These are phyloP conservation scores for Euschistus heros DNA, from an alignment of 1,140 invertebrate genomes.

Conservation along the genomic window DNA sequence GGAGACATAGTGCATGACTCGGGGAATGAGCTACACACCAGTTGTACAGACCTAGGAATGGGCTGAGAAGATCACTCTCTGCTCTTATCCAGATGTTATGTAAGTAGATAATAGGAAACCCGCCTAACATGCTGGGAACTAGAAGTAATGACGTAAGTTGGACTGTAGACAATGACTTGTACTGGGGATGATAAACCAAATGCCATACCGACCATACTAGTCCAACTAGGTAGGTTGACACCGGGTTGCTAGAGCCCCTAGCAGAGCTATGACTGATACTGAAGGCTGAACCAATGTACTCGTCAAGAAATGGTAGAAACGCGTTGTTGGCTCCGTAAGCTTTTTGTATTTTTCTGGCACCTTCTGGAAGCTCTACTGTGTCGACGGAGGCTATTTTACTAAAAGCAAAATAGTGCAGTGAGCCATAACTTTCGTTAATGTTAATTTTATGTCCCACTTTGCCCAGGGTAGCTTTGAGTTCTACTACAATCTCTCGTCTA, in stretches of 20 bases:
- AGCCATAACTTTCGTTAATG: conserved; percentile 2
- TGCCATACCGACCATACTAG: background rate
- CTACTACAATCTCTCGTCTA: background rate
- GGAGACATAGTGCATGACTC: no score
- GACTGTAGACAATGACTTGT: background rate
- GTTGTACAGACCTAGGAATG: background rate
- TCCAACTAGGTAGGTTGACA: background rate
- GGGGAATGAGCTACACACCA: background rate
- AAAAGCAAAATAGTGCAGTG: conserved; percentile 4
- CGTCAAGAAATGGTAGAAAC: background rate
- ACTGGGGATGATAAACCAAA: background rate
- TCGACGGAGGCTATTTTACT: background rate
- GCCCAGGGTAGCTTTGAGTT: background rate
- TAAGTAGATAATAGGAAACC: conserved; percentile 10
- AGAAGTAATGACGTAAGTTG: background rate
- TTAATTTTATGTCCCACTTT: background rate
- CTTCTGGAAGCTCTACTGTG: background rate
- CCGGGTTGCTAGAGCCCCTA: background rate
- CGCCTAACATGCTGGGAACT: conserved; percentile 2
- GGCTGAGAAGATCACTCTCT: background rate
- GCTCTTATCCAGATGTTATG: conserved; percentile 4
- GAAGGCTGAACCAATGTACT: background rate
- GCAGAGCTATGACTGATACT: background rate
- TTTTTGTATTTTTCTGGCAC: conserved; percentile 3
- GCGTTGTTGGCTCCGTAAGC: conserved; percentile 1